Evolutionary conservation across 2,797 vertebrate species (phyloP), one percentile per base, ranked within the genome.

Genomic region (Halcyon smyrnensis): DNA sequence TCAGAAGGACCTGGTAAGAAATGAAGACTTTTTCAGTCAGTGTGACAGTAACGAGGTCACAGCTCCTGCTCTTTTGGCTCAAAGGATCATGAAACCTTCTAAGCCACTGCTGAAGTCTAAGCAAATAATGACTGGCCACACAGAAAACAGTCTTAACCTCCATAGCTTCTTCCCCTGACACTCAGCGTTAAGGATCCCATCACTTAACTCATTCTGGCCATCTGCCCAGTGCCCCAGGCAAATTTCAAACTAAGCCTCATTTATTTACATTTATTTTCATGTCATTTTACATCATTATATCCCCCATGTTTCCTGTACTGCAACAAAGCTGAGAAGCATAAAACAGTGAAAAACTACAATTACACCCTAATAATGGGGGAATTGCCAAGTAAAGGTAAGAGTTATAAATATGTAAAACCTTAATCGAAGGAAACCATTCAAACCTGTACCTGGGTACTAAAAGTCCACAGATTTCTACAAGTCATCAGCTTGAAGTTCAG

Each of bases 71-170:
- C 25, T 74, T 91, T 90, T 39, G 89, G 36, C 56, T 85, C 60
- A 89, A 79, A 94, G 53, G 27, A 67, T 83, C 45, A 48, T 5
- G 21, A 94, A 93, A 80, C n/a, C 48, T 74, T 74, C 75, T 67
- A 76, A 95, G 48, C 27, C 27, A 62, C 73, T 62, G 48, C 21
- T 76, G 54, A 94, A 85, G 73, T 80, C 84, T 56, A 92, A 95
- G 93, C 93, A 82, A 94, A 93, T 84, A 97, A 87, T 54, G 84
- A 93, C 20, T 83, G 95, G 96, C 96, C 97, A 97, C 95, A 97
- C 88, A 97, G 97, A 97, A 88, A 95, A 96, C 77, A 84, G 94
- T 92, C 96, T 98, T 97, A 97, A 98, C 80, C 73, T 97, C 97
- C 97, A 96, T 54, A 97, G 98, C 95, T 97, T 97, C 70, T 95